Evolutionary conservation across 2,797 vertebrate genomes (phyloP).

Genomic region (Pseudomugil gertrudae): DNA sequence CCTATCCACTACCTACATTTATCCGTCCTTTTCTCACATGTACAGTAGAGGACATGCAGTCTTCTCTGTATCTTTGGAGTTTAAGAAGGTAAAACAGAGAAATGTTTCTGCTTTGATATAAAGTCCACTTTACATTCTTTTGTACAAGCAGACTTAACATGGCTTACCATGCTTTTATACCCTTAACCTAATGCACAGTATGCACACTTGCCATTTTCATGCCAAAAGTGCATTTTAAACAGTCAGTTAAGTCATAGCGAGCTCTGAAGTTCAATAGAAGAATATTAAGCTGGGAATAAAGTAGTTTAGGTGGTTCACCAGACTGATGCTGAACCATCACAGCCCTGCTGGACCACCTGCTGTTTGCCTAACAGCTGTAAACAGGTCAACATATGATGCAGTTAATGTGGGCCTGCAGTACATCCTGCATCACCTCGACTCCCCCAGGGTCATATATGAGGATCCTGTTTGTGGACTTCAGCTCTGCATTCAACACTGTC

Average conservation of each 20-base stretch:
- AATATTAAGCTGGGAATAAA: neutral
- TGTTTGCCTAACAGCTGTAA: no score
- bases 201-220: neutral
- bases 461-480: no score
- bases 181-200: neutral
- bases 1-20: conserved; percentile 21
- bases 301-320: no score
- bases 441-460: no score
- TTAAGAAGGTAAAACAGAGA: neutral
- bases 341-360: no score
- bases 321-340: no score
- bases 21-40: conserved; percentile 36
- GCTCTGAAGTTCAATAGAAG: neutral
- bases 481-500: no score
- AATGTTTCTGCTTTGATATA: neutral
- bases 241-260: neutral
- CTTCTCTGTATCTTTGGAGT: conserved; percentile 9
- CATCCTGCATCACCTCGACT: no score
- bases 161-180: neutral
- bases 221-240: neutral
- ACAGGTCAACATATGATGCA: no score
- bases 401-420: no score
- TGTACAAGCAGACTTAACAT: neutral
- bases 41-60: neutral
- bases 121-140: neutral